Base-by-base conservation (phyloP, 1,140 invertebrate species). In the Melitaea cinxia region DNA sequence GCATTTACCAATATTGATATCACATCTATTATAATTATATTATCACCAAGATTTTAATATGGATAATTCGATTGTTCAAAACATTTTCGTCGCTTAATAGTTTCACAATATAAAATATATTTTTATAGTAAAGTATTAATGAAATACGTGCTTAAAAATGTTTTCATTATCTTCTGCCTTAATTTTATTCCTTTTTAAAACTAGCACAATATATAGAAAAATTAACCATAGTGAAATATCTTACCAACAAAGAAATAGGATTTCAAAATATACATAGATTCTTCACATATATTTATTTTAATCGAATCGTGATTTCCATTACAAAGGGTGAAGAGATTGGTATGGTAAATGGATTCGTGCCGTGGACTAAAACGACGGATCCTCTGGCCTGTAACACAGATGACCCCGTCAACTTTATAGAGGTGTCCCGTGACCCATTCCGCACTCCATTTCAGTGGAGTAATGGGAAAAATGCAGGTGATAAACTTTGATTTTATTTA, bases 401-500 rank as follows among this genome's bases (percentile, higher is more conserved):
- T 65, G 85, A 89, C 63, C 87, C 87, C 19, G 73, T 88, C 60
- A 85, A 85, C 47, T 94, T 91, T 70, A 72, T 90, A 58, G 70
- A 91, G 26, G 83, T 88, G 0, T 93, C 93, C 4, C 89, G 95
- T 7, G 95, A 96, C 82, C 94, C 94, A 0, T 91, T 82, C 3
- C 91, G 95, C 4, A 94, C 94, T 1, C 95, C 96, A 0, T 96
- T 96, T 79, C 95, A 95, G 68, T 97, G 96, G 96, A 92, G 92
- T 64, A 85, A 83, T 45, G 82, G 83, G 0, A 77, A 67, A 17
- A 93, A 94, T 76, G 95, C 94, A 57, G 95, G 95, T 94, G 33
- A 30, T 59, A 9, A 1, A 37, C 35, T 37, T 37, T 9, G 7
- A 10, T 10, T 33, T 7, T 2, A 9, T 33, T 33, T 10, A 33